Percentiles rank a stretch among this genome's conserved stretches.
Evolutionary conservation across 2,797 vertebrate species (phyloP).

Genomic region (Protosalanx chinensis): DNA sequence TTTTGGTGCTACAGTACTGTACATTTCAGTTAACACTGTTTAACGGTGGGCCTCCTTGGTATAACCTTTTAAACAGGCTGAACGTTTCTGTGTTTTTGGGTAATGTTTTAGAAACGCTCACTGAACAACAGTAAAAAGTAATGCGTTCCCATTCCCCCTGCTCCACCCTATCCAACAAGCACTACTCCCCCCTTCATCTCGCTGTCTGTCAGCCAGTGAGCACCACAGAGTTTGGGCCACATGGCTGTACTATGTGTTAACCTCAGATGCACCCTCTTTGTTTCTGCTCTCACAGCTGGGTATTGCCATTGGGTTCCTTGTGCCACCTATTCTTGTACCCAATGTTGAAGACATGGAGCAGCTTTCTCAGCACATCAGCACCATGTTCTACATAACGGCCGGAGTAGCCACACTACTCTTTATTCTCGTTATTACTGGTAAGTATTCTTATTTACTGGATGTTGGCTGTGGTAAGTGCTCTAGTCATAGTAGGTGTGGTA

Average conservation of each 20-base stretch:
- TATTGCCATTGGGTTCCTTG: slow-evolving; percentile 89
- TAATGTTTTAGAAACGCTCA: too few species aligned
- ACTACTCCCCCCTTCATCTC: too few species aligned
- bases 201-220: background rate
- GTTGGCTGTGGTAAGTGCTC: too few species aligned
- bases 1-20: background rate
- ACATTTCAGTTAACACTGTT: background rate
- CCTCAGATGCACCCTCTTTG: background rate
- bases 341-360: slow-evolving; percentile 78
- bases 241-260: background rate
- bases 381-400: slow-evolving; percentile 94
- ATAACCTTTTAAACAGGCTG: too few species aligned
- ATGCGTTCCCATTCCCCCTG: too few species aligned
- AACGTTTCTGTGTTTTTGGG: too few species aligned
- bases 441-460: slow-evolving; percentile 46
- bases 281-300: slow-evolving; percentile 77
- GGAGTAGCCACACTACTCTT: slow-evolving; percentile 86
- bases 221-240: background rate
- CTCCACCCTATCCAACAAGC: background rate
- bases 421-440: slow-evolving; percentile 89
- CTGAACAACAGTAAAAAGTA: too few species aligned
- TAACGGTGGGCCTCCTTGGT: too few species aligned
- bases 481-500: too few species aligned
- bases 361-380: slow-evolving; percentile 84
- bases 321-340: slow-evolving; percentile 91